Evolutionary conservation across 2,888 invertebrate species (phyloP), one percentile per base, ranked within the genome.

Genomic region (Xestia sexstrigata): DNA sequence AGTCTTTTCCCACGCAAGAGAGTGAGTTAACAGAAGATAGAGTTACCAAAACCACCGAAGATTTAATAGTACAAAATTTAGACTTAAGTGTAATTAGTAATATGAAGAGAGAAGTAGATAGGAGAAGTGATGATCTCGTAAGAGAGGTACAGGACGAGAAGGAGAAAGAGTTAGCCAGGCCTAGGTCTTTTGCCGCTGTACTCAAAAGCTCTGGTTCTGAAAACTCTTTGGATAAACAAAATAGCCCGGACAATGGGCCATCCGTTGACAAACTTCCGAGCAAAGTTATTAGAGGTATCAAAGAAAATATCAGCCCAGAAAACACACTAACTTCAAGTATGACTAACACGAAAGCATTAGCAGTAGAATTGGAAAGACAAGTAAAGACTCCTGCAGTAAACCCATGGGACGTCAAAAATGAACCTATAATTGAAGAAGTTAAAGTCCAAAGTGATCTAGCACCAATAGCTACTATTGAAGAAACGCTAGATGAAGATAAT

Each of bases 301-400:
- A 97, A 91, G 97, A 97, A 88, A 97, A 97, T 87, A 97, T 97
- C 2, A 97, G 97, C 76, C 97, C 97, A 0, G 97, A 97, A 85
- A 97, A 97, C 74, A 97, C 97, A 1, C 80, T 97, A 15, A 97
- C 95, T 0, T 94, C 96, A 0, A 96, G 94, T 70, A 95, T 95
- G 93, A 94, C 93, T 0, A 95, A 95, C 69, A 95, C 95, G 0
- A 94, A 94, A 88, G 93, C 95, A 0, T 80, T 96, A 73, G 95
- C 94, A 0, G 90, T 93, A 58, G 96, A 96, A 81, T 76, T 96
- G 69, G 91, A 95, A 20, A 89, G 89, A 82, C 93, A 95, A 76
- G 89, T 92, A 0, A 95, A 92, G 80, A 94, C 89, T 68, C 93
- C 92, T 67, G 70, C 81, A 0, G 65, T 49, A 0, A 84, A 78